Conservation (phyloP, 2,888 invertebrate genomes). For the Neoscelio sp. region DNA sequence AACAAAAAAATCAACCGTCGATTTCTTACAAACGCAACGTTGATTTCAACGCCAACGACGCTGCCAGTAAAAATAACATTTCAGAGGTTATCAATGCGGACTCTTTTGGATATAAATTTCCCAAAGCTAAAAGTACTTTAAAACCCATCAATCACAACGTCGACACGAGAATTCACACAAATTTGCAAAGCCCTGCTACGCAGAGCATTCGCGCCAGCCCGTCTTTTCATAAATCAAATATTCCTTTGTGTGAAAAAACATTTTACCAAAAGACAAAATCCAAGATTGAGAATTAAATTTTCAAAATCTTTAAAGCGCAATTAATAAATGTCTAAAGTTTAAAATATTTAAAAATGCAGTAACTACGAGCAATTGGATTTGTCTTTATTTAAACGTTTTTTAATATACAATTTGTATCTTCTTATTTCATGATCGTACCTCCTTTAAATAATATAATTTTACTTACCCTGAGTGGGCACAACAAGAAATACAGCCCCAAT, state of each 20-base stretch:
- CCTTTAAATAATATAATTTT: too few relatives aligned
- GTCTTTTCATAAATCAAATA: slow-evolving; percentile 68
- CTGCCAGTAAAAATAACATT: slow-evolving; percentile 44
- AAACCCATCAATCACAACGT: slow-evolving; percentile 54
- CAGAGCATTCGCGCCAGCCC: slow-evolving; percentile 55
- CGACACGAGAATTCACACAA: slow-evolving; percentile 52
- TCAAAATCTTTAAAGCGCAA: too few relatives aligned
- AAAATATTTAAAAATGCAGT: too few relatives aligned
- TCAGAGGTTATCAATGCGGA: slow-evolving; percentile 59
- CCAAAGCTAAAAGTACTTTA: slow-evolving; percentile 59
- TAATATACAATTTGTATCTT: too few relatives aligned
- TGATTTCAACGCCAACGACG: slow-evolving; percentile 19
- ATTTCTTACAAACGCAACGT: slow-evolving; percentile 49
- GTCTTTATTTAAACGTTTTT: too few relatives aligned
- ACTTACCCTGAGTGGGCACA: slow-evolving; percentile 92
- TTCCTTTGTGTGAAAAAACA: too few relatives aligned
- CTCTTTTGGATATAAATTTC: slow-evolving; percentile 71
- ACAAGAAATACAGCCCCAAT: slow-evolving; percentile 92
- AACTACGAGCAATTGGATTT: too few relatives aligned
- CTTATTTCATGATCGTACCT: too few relatives aligned
- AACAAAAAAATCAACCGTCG: slow-evolving; percentile 28
- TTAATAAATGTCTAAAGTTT: too few relatives aligned
- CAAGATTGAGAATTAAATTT: too few relatives aligned
- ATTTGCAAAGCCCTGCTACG: slow-evolving; percentile 50
- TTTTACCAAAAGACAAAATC: too few relatives aligned